Percentiles rank a stretch among this genome's conserved stretches.
Conservation (phyloP, 2,888 invertebrate genomes). For the Drosophila flavopinicola region DNA sequence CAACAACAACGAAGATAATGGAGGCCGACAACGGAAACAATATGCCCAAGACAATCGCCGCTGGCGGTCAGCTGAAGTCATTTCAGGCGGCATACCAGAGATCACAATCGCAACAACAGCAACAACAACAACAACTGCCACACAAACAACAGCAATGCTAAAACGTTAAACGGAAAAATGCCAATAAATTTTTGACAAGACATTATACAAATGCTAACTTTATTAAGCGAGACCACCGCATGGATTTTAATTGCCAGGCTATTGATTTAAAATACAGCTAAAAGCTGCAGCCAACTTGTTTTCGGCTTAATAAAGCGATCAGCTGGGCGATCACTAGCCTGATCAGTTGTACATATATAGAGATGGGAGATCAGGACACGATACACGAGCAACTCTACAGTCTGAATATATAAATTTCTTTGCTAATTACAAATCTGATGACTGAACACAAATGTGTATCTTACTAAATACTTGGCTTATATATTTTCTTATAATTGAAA, state of each 20-base stretch:
- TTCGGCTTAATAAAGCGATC: conserved; percentile 63
- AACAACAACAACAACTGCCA: conserved; percentile 23
- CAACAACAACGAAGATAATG: conserved; percentile 23
- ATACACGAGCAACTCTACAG: neutral
- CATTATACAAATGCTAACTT: conserved; percentile 73
- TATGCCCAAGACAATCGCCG: conserved; percentile 45
- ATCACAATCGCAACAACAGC: conserved; percentile 56
- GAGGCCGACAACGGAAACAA: conserved; percentile 14
- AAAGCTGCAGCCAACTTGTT: conserved; percentile 38
- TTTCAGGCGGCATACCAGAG: conserved; percentile 65
- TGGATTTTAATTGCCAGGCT: conserved; percentile 70
- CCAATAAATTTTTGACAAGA: conserved; percentile 77
- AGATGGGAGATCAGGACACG: conserved; percentile 3
- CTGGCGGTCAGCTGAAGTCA: conserved; percentile 51
- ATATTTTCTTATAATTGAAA: too few species aligned
- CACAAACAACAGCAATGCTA: conserved; percentile 8
- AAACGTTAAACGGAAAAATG: conserved; percentile 58
- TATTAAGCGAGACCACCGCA: conserved; percentile 71
- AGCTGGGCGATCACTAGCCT: conserved; percentile 20
- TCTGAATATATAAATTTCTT: too few species aligned
- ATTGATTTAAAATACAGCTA: conserved; percentile 60
- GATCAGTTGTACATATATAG: conserved; percentile 3
- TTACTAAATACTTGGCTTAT: too few species aligned
- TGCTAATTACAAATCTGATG: too few species aligned
- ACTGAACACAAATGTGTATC: too few species aligned